Percentiles rank a stretch among this genome's conserved stretches.
phyloP scores from a whole-genome alignment of 2,797 vertebrate genomes.

The Molossus alvarezi region DNA sequence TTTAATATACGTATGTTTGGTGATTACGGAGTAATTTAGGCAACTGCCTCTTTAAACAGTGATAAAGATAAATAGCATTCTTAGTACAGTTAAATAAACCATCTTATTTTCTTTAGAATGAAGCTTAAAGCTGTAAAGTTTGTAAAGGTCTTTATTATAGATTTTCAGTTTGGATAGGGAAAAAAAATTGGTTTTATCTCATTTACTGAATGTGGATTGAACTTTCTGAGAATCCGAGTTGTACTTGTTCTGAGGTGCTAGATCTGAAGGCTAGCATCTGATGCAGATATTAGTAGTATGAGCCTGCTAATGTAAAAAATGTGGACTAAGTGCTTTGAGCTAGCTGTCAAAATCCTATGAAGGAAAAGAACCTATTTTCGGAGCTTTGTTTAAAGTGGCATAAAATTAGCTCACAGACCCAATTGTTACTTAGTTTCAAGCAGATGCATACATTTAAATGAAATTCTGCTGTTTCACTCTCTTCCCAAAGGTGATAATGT shows the following conservation, averaged over 20 bases:
- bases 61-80: constrained; percentile 59
- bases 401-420: constrained; percentile 75
- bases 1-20: constrained; percentile 53
- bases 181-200: constrained; percentile 82
- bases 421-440: constrained; percentile 78
- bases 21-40: constrained; percentile 47
- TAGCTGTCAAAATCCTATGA: constrained; percentile 83
- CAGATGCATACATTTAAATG: constrained; percentile 80
- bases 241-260: background rate
- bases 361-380: constrained; percentile 81
- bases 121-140: constrained; percentile 62
- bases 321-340: constrained; percentile 82
- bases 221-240: constrained; percentile 40
- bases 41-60: constrained; percentile 65
- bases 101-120: constrained; percentile 70
- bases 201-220: constrained; percentile 66
- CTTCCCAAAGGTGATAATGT: constrained; percentile 82
- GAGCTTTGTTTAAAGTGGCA: constrained; percentile 85
- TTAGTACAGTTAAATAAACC: constrained; percentile 68
- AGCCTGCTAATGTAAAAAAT: constrained; percentile 80
- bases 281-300: constrained; percentile 68
- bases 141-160: background rate
- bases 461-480: constrained; percentile 73
- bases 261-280: background rate
- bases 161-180: constrained; percentile 84